phyloP scores from a whole-genome alignment of 2,888 invertebrate species.

The Catocala sponsa region DNA sequence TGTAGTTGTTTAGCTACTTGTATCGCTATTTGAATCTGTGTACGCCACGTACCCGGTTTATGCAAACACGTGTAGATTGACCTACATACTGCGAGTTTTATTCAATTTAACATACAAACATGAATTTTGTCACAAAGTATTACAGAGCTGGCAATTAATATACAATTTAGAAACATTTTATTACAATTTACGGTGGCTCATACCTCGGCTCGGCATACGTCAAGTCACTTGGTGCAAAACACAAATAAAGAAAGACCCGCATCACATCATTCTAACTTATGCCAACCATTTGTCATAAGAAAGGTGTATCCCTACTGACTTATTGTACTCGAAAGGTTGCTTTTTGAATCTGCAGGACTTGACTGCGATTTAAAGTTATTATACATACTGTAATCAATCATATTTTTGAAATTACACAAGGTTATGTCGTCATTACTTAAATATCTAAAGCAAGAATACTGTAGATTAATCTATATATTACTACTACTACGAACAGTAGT shows the following conservation, averaged over 20 bases:
- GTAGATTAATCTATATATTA: too few relatives aligned
- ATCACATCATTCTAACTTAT: slow-evolving; percentile 62
- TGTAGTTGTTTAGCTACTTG: not conserved
- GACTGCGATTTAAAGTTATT: not conserved
- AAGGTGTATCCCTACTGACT: slow-evolving; percentile 45
- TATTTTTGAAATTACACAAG: too few relatives aligned
- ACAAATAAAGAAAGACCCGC: slow-evolving; percentile 64
- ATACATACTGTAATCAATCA: not conserved
- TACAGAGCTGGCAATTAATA: slow-evolving; percentile 22
- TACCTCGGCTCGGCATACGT: slow-evolving; percentile 45
- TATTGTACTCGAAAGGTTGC: slow-evolving; percentile 16
- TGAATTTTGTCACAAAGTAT: not conserved
- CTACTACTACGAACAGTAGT: too few relatives aligned
- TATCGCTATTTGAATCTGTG: not conserved
- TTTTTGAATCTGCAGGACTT: not conserved
- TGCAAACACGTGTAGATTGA: not conserved
- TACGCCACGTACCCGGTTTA: not conserved
- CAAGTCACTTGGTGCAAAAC: slow-evolving; percentile 53
- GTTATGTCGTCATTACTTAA: too few relatives aligned
- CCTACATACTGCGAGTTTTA: slow-evolving; percentile 2
- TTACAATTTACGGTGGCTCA: slow-evolving; percentile 32
- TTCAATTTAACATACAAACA: not conserved
- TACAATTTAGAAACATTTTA: slow-evolving; percentile 40
- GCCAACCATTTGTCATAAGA: slow-evolving; percentile 67
- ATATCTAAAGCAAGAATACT: too few relatives aligned